A percentile compares a stretch with the other conserved stretches of the same genome.
phyloP scores from a whole-genome alignment of 2,113 vertebrate genomes.

The Lepisosteus osseus region DNA sequence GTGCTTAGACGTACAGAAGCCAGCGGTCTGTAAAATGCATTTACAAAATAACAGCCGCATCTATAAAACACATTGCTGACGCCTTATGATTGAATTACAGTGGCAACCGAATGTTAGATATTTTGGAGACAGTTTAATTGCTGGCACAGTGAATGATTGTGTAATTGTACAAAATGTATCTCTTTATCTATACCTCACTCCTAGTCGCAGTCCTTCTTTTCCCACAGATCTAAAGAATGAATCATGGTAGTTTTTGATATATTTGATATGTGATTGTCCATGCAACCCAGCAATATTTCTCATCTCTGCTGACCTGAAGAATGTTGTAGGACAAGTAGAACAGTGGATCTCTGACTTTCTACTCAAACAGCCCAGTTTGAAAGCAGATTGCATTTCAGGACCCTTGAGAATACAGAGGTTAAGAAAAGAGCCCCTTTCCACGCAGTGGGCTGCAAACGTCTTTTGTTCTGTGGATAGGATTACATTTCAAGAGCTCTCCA shows the following conservation, averaged over 20 bases:
- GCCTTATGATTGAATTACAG: no score
- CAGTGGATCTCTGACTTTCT: slow-evolving; percentile 1
- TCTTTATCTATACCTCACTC: neutral
- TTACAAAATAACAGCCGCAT: no score
- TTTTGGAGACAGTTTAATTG: no score
- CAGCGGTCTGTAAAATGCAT: no score
- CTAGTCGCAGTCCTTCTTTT: neutral
- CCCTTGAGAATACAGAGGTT: slow-evolving; percentile 17
- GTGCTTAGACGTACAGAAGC: no score
- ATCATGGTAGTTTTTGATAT: neutral
- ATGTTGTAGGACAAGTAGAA: neutral
- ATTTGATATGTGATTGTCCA: slow-evolving; percentile 1
- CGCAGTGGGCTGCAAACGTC: slow-evolving; percentile 5
- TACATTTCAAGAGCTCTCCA: slow-evolving; percentile 19
- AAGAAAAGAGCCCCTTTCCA: slow-evolving; percentile 20
- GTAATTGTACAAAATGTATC: neutral
- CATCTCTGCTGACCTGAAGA: neutral
- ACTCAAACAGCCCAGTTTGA: slow-evolving; percentile 10
- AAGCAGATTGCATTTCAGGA: slow-evolving; percentile 15
- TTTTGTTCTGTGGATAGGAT: slow-evolving; percentile 22
- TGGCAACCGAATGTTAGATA: no score
- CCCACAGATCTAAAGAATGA: neutral
- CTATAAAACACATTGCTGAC: no score
- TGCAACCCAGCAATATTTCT: neutral
- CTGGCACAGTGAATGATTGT: no score